phyloP scores from a whole-genome alignment of 2,888 invertebrate species.

The Agrochola litura region DNA sequence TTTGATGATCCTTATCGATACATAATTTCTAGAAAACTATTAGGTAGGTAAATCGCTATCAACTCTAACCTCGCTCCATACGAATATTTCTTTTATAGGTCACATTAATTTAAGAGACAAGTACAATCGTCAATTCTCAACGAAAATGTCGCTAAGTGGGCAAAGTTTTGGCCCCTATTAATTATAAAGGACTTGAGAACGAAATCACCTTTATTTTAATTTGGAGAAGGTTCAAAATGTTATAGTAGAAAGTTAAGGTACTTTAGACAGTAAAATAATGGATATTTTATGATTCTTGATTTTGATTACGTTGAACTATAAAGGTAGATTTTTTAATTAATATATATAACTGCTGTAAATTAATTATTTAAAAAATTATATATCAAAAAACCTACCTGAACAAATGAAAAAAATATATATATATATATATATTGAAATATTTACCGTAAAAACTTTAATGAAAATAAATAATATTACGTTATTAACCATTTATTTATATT shows the following conservation, averaged over 20 bases:
- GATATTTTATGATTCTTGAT: slow-evolving; percentile 24
- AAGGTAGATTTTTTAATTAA: neutral
- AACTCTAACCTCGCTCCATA: slow-evolving; percentile 41
- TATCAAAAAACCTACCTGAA: neutral
- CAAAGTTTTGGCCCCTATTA: slow-evolving; percentile 62
- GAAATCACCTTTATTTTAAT: slow-evolving; percentile 49
- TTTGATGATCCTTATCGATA: neutral
- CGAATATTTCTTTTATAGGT: slow-evolving; percentile 58
- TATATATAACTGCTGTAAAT: neutral
- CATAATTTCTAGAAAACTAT: neutral
- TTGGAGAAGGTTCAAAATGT: slow-evolving; percentile 51
- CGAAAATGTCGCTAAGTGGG: slow-evolving; percentile 60
- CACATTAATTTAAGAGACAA: slow-evolving; percentile 72
- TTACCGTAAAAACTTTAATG: neutral
- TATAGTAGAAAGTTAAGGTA: slow-evolving; percentile 16
- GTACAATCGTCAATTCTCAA: slow-evolving; percentile 61
- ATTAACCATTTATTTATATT: slow-evolving; percentile 1
- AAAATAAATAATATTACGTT: neutral
- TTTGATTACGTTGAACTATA: slow-evolving; percentile 25
- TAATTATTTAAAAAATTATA: neutral
- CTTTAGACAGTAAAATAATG: slow-evolving; percentile 36
- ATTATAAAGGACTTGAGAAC: slow-evolving; percentile 44
- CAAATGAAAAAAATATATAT: neutral
- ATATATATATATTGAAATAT: no score
- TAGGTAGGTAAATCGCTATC: slow-evolving; percentile 33